Evolutionary conservation across 2,797 vertebrate genomes (phyloP), one percentile per base, ranked within the genome.

Genomic region (Spea hammondii): DNA sequence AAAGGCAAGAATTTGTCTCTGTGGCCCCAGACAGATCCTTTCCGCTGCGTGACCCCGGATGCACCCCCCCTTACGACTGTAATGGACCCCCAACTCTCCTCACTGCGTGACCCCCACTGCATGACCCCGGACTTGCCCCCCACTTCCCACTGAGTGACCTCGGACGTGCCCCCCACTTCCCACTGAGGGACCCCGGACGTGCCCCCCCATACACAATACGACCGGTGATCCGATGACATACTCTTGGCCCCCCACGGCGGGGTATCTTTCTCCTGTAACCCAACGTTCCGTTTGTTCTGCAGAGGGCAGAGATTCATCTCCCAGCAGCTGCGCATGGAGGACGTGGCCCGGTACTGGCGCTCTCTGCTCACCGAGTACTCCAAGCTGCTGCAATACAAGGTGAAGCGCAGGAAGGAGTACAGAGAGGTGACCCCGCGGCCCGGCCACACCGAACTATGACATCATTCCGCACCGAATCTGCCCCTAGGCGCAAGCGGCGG

Each of bases 271-370:
- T 13, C 46, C 54, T 46, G 5, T 13, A 48, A 48, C 48, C 45
- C 13, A 7, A 10, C 17, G 12, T 53, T 65, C 32, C 32, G 48
- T 75, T 83, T 81, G 88, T 8, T 87, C 78, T 87, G 67, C 88
- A 99, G 97, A 86, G 98, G 98, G 69, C 91, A 86, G 83, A 90
- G 88, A 13, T 99, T 99, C 87, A 96, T 99, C 87, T 84, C 89
- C 1, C 84, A 95, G 76, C 93, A 97, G 85, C 92, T 99, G 85
- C 88, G 82, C 48, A 97, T 99, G 95, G 89, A 94, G 66, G 96
- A 99, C 2, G 77, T 99, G 72, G 95, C 93, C 72, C 96, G 95
- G 87, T 99, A 98, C 91, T 99, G 97, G 98, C 91, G 96, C 86
- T 90, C 84, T 68, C 94, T 99, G 68, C 93, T 99, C 76, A 92